Evolutionary conservation across 2,797 vertebrate genomes (phyloP), one percentile per base, ranked within the genome.

Genomic region (Arnoldichthys spilopterus): DNA sequence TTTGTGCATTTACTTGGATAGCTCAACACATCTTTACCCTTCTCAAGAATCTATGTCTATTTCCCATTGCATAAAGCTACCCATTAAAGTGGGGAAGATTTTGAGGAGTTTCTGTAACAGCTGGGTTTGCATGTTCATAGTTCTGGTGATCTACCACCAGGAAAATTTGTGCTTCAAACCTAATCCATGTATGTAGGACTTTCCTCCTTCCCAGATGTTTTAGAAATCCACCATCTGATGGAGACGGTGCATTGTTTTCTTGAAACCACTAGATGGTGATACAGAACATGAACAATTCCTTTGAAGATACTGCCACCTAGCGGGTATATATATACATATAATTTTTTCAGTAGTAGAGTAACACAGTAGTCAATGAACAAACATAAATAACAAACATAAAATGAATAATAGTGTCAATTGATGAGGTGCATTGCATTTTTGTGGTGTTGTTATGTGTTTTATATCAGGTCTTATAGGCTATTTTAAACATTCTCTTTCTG

Each of bases 251-350:
- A 59, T 3, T 63, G 32, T 63, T 24, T 9, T 66, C 0, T 37
- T 63, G 1, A 30, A 43, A 32, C 45, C 67, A 67, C 61, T 28
- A 20, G 72, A 63, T 56, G 73, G 69, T 22, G 28, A 26, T 26
- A 47, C 51, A 0, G 28, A 16, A 28, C 40, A 30, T 58, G 1
- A 54, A 22, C 4, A 56, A 26, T 56, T 7, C 28, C 24, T 73
- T 37, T 30, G 45, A 9, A 20, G 30, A 76, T 32, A 68, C 34
- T 75, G 66, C 74, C 84, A 77, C 73, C 84, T 83, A 68, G 82
- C 75, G 84, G 20, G 45, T 45, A 45, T 11, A 45, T 45, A 45
- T 45, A 11, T 45, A 13, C 12, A 45, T 45, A 11, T 45, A 6
- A 45, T 45, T 12, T 45, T 40, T 40, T 40, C 34, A 37, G n/a